phyloP scores from a whole-genome alignment of 37 sponge, comb jelly and placozoan species.

The Cliona cf. orientalis region DNA sequence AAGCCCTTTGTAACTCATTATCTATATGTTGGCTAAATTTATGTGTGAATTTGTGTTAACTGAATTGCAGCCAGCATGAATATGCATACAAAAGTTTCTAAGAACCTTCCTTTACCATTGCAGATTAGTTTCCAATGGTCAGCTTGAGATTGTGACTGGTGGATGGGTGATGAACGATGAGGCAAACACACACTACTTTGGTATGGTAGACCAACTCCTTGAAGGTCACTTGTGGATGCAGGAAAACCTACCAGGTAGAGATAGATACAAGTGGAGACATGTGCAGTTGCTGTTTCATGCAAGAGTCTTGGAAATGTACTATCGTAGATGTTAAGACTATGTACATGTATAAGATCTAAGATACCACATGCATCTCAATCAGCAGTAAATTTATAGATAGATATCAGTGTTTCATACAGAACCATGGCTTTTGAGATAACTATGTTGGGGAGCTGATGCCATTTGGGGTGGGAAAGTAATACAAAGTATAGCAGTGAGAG shows the following conservation, averaged over 20 bases:
- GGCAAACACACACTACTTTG: conserved; percentile 96
- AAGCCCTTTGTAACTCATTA: too few relatives aligned
- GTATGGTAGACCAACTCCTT: conserved; percentile 93
- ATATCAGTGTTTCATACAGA: too few relatives aligned
- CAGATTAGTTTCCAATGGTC: conserved; percentile 75
- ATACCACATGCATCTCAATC: too few relatives aligned
- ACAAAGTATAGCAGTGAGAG: too few relatives aligned
- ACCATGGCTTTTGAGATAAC: too few relatives aligned
- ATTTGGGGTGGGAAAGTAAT: too few relatives aligned
- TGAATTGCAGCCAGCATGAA: neutral
- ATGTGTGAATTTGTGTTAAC: too few relatives aligned
- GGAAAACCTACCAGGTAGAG: conserved; percentile 68
- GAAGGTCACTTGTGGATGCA: conserved; percentile 93
- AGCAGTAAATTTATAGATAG: too few relatives aligned
- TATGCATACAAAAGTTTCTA: neutral
- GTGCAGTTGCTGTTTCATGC: neutral
- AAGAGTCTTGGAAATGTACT: neutral
- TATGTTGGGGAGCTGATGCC: too few relatives aligned
- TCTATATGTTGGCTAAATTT: too few relatives aligned
- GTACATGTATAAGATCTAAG: too few relatives aligned
- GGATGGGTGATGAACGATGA: conserved; percentile 99
- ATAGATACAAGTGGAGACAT: neutral
- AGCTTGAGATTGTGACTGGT: conserved; percentile 95
- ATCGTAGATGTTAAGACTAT: neutral
- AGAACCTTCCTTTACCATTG: neutral